These are phyloP conservation scores for Poecilia velifera DNA, from an alignment of 2,797 vertebrate genomes.

Conservation along the genomic window DNA sequence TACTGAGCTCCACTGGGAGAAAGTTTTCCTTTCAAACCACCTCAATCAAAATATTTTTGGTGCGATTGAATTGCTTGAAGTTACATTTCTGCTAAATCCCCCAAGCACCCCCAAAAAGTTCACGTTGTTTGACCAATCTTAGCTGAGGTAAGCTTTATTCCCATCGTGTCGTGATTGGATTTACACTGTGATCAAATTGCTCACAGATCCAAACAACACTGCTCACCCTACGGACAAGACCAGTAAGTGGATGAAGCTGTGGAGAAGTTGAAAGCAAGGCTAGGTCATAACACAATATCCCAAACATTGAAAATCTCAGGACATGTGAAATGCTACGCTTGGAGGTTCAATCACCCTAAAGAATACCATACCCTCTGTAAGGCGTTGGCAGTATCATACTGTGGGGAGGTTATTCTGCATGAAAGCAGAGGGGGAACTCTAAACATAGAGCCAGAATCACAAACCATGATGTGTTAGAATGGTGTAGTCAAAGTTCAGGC, in stretches of 20 bases:
- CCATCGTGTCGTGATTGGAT: slow-evolving; percentile 9
- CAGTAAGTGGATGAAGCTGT: neutral
- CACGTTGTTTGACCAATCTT: slow-evolving; percentile 47
- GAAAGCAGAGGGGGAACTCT: neutral
- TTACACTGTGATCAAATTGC: neutral
- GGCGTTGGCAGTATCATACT: neutral
- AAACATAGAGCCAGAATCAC: too few relatives aligned
- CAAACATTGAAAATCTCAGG: too few relatives aligned
- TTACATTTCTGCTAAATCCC: slow-evolving; percentile 33
- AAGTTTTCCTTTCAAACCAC: slow-evolving; percentile 46
- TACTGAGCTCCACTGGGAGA: slow-evolving; percentile 27
- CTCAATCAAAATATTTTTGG: slow-evolving; percentile 57
- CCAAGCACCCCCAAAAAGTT: slow-evolving; percentile 42
- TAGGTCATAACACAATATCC: too few relatives aligned
- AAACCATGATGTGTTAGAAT: neutral
- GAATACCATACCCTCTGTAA: neutral
- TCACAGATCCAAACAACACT: neutral
- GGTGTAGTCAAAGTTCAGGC: neutral
- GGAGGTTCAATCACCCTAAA: neutral
- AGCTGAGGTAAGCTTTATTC: slow-evolving; percentile 27
- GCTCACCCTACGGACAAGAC: neutral
- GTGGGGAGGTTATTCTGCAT: neutral
- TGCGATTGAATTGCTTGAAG: slow-evolving; percentile 51
- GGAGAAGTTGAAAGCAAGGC: too few relatives aligned
- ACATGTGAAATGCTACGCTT: neutral